A percentile compares a stretch with the other conserved stretches of the same genome.
These are phyloP conservation scores for Cryptocheilus praepositus DNA, from an alignment of 2,888 invertebrate genomes.

Conservation along the genomic window DNA sequence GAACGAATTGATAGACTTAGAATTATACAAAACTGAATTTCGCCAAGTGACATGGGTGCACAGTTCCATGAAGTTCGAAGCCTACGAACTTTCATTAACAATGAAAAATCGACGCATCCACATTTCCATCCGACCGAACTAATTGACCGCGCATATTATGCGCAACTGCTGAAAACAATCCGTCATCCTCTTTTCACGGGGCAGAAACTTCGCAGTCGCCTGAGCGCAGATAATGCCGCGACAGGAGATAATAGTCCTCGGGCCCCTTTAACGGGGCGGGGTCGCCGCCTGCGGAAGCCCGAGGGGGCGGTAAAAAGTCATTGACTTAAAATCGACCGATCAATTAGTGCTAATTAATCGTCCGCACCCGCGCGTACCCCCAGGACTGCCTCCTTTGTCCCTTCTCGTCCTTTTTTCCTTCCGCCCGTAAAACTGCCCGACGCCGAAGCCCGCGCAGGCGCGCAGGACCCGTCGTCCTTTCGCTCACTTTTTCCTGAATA, in stretches of 20 bases:
- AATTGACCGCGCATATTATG: too few relatives aligned
- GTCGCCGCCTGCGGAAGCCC: constrained; percentile 4
- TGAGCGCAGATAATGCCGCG: constrained; percentile 25
- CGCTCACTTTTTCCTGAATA: constrained; percentile 50
- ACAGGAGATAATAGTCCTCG: constrained; percentile 7
- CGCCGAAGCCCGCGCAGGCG: constrained; percentile 43
- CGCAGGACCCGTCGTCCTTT: too few relatives aligned
- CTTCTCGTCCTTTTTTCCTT: constrained; percentile 1
- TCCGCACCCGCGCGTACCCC: constrained; percentile 8
- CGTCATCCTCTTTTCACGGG: not conserved
- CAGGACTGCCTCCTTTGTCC: constrained; percentile 4
- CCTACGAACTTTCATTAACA: too few relatives aligned
- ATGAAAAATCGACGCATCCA: too few relatives aligned
- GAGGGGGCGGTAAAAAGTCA: constrained; percentile 18
- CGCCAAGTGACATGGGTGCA: too few relatives aligned
- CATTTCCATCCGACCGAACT: too few relatives aligned
- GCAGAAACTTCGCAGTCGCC: constrained; percentile 20
- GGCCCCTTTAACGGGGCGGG: constrained; percentile 17
- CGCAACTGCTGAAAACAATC: too few relatives aligned
- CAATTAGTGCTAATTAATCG: constrained; percentile 45
- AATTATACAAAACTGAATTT: too few relatives aligned
- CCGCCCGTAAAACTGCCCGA: not conserved
- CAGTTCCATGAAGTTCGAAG: too few relatives aligned
- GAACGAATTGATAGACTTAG: too few relatives aligned
- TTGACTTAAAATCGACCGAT: constrained; percentile 32